These are phyloP conservation scores for Dynastes maya DNA, from an alignment of 2,888 invertebrate species.

Conservation along the genomic window DNA sequence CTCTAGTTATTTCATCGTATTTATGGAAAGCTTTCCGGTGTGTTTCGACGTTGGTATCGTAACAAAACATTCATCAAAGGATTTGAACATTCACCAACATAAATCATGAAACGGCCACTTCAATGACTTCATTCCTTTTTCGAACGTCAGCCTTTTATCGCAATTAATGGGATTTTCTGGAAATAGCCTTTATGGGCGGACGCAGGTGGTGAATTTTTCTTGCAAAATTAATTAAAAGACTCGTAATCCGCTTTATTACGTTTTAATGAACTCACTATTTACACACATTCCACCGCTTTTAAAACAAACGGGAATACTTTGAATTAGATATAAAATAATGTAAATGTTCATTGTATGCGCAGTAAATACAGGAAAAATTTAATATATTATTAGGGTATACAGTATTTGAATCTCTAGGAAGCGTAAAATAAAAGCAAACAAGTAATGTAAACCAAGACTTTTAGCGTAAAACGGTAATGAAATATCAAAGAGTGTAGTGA, in stretches of 20 bases:
- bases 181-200: neutral
- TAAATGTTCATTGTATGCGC: no score
- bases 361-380: no score
- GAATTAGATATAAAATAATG: no score
- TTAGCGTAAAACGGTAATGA: no score
- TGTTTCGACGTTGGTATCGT: neutral
- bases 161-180: neutral
- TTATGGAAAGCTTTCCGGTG: neutral
- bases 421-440: no score
- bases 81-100: neutral
- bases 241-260: neutral
- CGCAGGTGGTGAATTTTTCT: neutral
- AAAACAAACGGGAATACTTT: no score
- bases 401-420: no score
- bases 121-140: neutral
- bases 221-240: neutral
- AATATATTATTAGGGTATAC: no score
- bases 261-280: no score
- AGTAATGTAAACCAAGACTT: no score
- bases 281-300: no score
- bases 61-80: constrained; percentile 1
- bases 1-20: neutral
- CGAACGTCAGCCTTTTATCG: neutral
- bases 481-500: no score
- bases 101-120: neutral